Conservation (phyloP, 1,140 invertebrate species). For the Oppia nitens region DNA sequence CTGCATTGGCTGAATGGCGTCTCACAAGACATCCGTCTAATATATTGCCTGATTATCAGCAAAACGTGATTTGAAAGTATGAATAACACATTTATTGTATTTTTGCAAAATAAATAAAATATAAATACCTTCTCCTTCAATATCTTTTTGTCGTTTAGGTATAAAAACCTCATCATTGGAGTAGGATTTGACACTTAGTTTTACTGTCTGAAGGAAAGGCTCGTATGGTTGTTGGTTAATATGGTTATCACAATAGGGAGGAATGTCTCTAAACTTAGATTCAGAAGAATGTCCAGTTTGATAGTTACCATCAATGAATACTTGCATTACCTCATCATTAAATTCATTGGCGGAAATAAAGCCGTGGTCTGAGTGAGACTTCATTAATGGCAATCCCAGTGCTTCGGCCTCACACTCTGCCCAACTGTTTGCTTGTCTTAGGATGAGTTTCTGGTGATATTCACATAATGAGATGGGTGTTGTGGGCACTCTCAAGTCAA, state of each 20-base stretch:
- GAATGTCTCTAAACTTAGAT: background rate
- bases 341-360: background rate
- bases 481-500: background rate
- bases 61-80: background rate
- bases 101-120: slow-evolving; percentile 4
- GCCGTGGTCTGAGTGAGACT: slow-evolving; percentile 4
- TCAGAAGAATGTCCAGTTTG: background rate
- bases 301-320: background rate
- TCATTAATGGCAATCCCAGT: background rate
- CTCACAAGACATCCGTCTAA: background rate
- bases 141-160: background rate
- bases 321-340: background rate
- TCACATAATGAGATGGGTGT: background rate
- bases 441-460: background rate
- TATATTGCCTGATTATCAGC: background rate
- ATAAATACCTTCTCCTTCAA: background rate
- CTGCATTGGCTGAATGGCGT: slow-evolving; percentile 10
- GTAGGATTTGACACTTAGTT: background rate
- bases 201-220: background rate
- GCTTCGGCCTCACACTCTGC: background rate
- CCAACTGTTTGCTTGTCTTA: background rate
- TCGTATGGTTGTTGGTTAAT: background rate
- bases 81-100: too few relatives aligned
- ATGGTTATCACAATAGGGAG: background rate
- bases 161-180: background rate